Base-by-base conservation (phyloP, 2,113 vertebrate species). In the Geothlypis trichas region DNA sequence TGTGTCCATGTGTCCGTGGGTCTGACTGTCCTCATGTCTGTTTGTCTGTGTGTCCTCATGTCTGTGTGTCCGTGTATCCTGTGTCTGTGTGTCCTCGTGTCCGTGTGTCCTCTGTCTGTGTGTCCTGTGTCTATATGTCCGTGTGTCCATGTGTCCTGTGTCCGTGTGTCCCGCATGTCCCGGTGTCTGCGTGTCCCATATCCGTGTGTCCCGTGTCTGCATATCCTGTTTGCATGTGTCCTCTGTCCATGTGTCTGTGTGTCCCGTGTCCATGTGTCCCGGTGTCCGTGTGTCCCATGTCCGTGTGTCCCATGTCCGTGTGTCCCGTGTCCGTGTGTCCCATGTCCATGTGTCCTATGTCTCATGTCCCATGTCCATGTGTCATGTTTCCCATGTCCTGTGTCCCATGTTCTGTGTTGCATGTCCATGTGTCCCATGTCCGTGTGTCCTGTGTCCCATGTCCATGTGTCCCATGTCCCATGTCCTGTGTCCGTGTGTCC, bases 131-230 rank as follows among this genome's bases (percentile, higher is more conserved):
- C 46, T 5, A 3, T 22, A 10, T 44, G 20, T 42, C 15, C 15
- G 10, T 16, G 15, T 42, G 41, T 42, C 41, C 15, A 7, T 42
- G 28, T 17, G 47, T 27, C 33, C 8, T 5, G 24, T 37, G 67
- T 23, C 47, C 1, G 44, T 4, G 20, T 44, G 54, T 46, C 13
- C 22, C 41, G 6, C 4, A 6, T 26, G 39, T n/a, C 69, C 20
- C 2, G 15, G 15, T 37, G 26, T 37, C 42, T 7, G 0, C 1
- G 6, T 35, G 33, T 54, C 74, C 0, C 0, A 8, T 46, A 42
- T 47, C 15, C 10, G 6, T 5, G 28, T 30, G 52, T 19, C 51
- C 27, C 5, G 10, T 49, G 33, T 35, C 73, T 17, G 15, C 37
- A 39, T 39, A 39, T 39, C 37, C 37, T 10, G 51, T 52, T 27